Evolutionary conservation across 1,140 invertebrate species (phyloP), one percentile per base, ranked within the genome.

Genomic region (Ceratosolen solmsi): DNA sequence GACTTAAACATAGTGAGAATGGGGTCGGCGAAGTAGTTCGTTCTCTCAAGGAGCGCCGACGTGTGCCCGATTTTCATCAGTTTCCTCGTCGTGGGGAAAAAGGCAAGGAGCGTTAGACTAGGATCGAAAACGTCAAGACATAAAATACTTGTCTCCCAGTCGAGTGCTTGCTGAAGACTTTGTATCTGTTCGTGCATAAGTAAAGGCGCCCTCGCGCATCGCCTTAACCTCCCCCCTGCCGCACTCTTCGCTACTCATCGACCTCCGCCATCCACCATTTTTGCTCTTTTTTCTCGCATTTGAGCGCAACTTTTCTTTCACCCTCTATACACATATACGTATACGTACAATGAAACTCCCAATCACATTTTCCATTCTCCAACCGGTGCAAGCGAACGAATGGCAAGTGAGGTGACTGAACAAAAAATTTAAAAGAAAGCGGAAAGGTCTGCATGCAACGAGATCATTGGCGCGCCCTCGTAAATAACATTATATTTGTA

Each of bases 341-440:
- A 78, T 68, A 65, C 84, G 87, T 87, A 89, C 86, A 89, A 87
- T 87, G 87, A 89, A 87, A 85, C 86, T 87, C 17, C 84, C 87
- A 87, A 88, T 89, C 86, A 87, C 85, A 89, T 88, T 89, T 89
- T 76, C 84, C 84, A 88, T 89, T 89, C 86, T 79, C 80, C 81
- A 78, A 81, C 54, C 82, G 73, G 81, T 79, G 82, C 71, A 70
- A 74, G 60, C 46, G 73, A 71, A 68, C 30, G 65, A 70, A 78
- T 81, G 68, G 54, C 85, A 80, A 74, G 58, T 70, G 71, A 70
- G 41, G 49, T n/a, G 63, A 68, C 33, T 38, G 41, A 46, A 46
- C 41, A 33, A 25, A 63, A 63, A 33, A 63, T 27, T 63, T 5
- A 63, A 63, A 33, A 63, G 30, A 27, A 33, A 63, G 27, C 30